Evolutionary conservation across 2,888 invertebrate species (phyloP).

Genomic region (Mesorhabditis spiculigera): DNA sequence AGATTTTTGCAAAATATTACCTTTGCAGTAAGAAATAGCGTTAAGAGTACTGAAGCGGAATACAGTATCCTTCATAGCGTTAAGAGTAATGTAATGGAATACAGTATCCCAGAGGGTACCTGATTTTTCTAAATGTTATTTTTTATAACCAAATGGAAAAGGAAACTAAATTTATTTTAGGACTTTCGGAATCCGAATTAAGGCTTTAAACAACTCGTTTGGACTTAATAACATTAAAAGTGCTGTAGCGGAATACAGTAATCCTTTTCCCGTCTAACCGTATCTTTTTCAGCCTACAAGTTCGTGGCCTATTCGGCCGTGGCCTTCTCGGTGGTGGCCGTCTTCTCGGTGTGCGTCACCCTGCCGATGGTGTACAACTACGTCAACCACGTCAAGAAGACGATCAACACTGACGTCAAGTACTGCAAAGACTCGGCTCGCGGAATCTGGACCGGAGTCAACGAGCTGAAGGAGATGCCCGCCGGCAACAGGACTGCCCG

Average conservation of each 20-base stretch:
- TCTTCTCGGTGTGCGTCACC: slow-evolving; percentile 6
- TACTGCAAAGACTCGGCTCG: slow-evolving; percentile 18
- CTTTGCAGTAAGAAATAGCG: background rate
- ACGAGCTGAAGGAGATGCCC: slow-evolving; percentile 20
- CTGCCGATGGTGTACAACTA: slow-evolving; percentile 4
- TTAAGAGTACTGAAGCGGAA: too few species aligned
- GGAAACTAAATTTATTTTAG: too few species aligned
- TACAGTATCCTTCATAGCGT: too few species aligned
- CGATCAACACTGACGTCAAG: slow-evolving; percentile 2
- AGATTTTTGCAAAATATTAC: background rate
- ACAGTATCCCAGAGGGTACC: too few species aligned
- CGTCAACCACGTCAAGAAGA: slow-evolving; percentile 4
- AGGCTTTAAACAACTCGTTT: too few species aligned
- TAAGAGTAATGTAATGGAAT: too few species aligned
- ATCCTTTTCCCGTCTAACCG: background rate
- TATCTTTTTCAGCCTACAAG: slow-evolving; percentile 4
- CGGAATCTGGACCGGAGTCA: slow-evolving; percentile 30
- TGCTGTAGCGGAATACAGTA: too few species aligned
- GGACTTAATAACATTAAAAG: too few species aligned
- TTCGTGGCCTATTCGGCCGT: slow-evolving; percentile 5
- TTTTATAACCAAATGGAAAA: too few species aligned
- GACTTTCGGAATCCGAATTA: too few species aligned
- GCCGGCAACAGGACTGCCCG: slow-evolving; percentile 18
- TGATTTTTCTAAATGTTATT: too few species aligned
- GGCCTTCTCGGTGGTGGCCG: slow-evolving; percentile 3